A percentile compares a stretch with the other conserved stretches of the same genome.
These are phyloP conservation scores for Meda fulgida DNA, from an alignment of 2,797 vertebrate species.

Conservation along the genomic window DNA sequence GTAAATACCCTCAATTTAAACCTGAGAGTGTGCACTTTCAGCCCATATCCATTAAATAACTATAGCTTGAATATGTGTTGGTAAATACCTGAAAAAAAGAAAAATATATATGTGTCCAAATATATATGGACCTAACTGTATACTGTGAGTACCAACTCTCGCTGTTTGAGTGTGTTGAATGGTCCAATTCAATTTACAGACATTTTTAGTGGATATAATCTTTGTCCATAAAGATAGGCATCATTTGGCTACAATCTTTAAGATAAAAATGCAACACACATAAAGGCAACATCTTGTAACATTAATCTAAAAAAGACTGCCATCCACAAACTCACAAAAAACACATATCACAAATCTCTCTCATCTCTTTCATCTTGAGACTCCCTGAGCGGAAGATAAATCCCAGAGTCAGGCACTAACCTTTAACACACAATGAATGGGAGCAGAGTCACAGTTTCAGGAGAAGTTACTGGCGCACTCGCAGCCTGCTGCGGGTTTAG, in stretches of 20 bases:
- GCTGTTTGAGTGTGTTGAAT: not conserved
- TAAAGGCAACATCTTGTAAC: slow-evolving; percentile 19
- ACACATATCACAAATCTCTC: slow-evolving; percentile 22
- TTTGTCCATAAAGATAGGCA: slow-evolving; percentile 32
- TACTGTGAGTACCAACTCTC: not conserved
- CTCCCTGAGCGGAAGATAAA: slow-evolving; percentile 28
- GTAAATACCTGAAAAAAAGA: no score
- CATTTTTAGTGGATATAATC: slow-evolving; percentile 7
- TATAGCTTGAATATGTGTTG: no score
- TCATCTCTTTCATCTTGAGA: slow-evolving; percentile 46
- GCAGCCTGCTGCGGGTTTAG: slow-evolving; percentile 14
- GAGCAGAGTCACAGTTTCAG: slow-evolving; percentile 26
- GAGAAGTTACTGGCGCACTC: not conserved
- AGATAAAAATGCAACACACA: not conserved
- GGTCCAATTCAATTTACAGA: not conserved
- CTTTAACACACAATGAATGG: slow-evolving; percentile 28
- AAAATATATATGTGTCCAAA: no score
- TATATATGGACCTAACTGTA: no score
- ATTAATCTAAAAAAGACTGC: slow-evolving; percentile 1
- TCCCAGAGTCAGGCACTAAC: slow-evolving; percentile 27
- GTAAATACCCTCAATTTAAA: no score
- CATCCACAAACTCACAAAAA: slow-evolving; percentile 5
- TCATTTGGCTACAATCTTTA: not conserved
- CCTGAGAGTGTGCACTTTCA: no score
- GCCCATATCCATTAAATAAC: no score